A percentile compares a stretch with the other conserved stretches of the same genome.
Conservation (phyloP, 64 coral and sea anemone species). For the Montipora sp. region DNA sequence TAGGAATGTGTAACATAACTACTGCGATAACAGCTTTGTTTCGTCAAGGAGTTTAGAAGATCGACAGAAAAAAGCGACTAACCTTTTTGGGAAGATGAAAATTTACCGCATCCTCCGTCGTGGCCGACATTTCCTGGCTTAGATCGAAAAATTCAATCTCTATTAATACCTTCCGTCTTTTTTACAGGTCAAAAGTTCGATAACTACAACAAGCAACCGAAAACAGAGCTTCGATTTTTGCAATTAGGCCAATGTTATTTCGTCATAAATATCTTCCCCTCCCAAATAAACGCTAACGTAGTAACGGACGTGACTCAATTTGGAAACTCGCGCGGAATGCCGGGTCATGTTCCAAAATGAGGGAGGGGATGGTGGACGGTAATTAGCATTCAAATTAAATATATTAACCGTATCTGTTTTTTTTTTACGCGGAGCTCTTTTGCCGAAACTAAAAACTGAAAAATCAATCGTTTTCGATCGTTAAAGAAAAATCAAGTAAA, state of each 20-base stretch:
- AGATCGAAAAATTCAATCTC: slow-evolving; percentile 23
- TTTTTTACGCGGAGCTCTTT: too few relatives aligned
- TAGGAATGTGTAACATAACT: background rate
- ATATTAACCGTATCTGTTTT: background rate
- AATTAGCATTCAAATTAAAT: background rate
- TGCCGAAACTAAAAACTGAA: too few relatives aligned
- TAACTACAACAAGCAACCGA: background rate
- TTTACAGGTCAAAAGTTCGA: slow-evolving; percentile 39
- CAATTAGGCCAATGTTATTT: background rate
- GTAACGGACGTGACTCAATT: slow-evolving; percentile 34
- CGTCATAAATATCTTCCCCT: background rate
- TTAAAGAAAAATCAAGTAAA: too few relatives aligned
- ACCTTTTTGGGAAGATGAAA: slow-evolving; percentile 47
- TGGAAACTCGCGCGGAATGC: slow-evolving; percentile 20
- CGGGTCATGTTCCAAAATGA: background rate
- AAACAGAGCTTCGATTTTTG: background rate
- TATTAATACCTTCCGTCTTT: background rate
- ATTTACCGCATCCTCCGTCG: background rate
- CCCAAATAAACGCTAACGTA: background rate
- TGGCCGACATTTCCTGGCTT: background rate
- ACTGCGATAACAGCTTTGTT: background rate
- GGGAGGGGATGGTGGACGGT: background rate
- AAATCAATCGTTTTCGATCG: too few relatives aligned
- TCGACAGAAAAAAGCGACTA: background rate
- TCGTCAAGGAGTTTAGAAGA: background rate